Percentiles rank a stretch among this genome's conserved stretches.
phyloP scores from a whole-genome alignment of 23 tunicate genomes.

The Oikopleura albicans region DNA sequence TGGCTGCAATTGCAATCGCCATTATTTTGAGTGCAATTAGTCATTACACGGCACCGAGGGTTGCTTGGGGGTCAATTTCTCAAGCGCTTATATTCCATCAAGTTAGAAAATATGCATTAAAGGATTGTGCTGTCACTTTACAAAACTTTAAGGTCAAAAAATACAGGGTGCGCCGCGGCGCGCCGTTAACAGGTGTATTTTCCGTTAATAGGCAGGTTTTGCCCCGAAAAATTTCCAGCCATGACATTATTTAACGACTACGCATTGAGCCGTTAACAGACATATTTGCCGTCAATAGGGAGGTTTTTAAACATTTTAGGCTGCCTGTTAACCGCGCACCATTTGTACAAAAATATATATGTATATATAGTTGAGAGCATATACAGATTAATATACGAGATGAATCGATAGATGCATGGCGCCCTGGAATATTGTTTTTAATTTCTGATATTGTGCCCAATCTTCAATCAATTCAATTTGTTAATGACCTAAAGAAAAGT shows the following conservation, averaged over 20 bases:
- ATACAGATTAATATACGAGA: constrained; percentile 67
- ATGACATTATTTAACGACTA: too few species aligned
- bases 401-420: constrained; percentile 73
- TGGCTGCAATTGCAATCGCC: constrained; percentile 38
- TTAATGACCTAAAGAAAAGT: constrained; percentile 70
- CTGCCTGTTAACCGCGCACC: too few species aligned
- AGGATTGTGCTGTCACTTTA: too few species aligned
- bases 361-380: constrained; percentile 54
- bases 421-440: constrained; percentile 67
- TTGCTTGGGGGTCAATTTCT: constrained; percentile 92
- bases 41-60: constrained; percentile 63
- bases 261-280: too few species aligned
- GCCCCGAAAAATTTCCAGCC: too few species aligned
- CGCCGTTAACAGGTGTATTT: too few species aligned
- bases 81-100: constrained; percentile 97
- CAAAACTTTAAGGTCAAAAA: too few species aligned
- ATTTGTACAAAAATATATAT: too few species aligned
- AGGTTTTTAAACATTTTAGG: too few species aligned
- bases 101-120: constrained; percentile 26
- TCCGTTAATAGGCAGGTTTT: too few species aligned
- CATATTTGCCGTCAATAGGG: too few species aligned
- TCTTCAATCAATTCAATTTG: constrained; percentile 53
- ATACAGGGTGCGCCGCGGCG: too few species aligned
- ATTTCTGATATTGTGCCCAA: constrained; percentile 59
- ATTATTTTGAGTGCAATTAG: constrained; percentile 39